These are phyloP conservation scores for Stigmatopora nigra DNA, from an alignment of 2,113 vertebrate genomes.

Conservation along the genomic window DNA sequence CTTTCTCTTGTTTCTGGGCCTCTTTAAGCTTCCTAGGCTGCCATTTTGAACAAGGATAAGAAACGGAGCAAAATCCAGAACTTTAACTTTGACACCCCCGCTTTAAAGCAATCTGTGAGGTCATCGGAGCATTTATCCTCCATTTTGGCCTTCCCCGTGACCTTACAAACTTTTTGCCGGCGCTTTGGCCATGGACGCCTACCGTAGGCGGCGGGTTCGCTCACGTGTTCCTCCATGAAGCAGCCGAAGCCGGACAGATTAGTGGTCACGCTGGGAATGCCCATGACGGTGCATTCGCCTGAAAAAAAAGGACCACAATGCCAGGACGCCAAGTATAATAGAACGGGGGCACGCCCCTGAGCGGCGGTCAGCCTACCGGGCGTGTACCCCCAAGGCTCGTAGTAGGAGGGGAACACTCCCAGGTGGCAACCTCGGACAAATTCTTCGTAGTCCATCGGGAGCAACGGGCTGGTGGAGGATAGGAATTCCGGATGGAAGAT, in stretches of 20 bases:
- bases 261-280: constrained; percentile 95
- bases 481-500: constrained; percentile 95
- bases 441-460: constrained; percentile 96
- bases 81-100: too few relatives aligned
- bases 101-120: too few relatives aligned
- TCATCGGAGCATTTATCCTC: too few relatives aligned
- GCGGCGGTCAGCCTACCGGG: constrained; percentile 70
- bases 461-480: constrained; percentile 90
- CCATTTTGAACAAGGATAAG: too few relatives aligned
- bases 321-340: too few relatives aligned
- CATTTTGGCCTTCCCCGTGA: too few relatives aligned
- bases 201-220: constrained; percentile 92
- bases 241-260: constrained; percentile 97
- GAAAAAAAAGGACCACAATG: constrained; percentile 24
- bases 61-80: too few relatives aligned
- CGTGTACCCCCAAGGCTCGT: constrained; percentile 97
- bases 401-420: constrained; percentile 96
- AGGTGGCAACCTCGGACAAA: constrained; percentile 95
- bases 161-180: too few relatives aligned
- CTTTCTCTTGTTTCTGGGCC: too few relatives aligned
- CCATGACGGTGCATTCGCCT: constrained; percentile 98
- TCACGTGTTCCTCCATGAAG: constrained; percentile 94
- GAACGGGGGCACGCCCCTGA: too few relatives aligned
- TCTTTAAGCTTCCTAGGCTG: too few relatives aligned
- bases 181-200: not conserved